These are phyloP conservation scores for Scaptomyza caliginosa DNA, from an alignment of 2,888 invertebrate species.

Conservation along the genomic window DNA sequence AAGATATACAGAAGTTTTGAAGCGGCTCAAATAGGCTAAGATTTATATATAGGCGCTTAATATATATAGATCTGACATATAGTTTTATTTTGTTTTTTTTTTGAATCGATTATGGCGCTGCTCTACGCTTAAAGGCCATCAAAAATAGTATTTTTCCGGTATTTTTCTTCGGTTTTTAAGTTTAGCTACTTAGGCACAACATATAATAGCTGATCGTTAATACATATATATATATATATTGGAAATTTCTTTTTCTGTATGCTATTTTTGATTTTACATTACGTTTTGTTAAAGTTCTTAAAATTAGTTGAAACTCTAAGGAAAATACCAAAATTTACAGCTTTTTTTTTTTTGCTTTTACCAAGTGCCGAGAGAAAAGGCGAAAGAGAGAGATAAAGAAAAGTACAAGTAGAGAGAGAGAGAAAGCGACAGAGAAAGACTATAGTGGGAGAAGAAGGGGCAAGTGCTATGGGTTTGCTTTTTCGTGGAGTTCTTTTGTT, in stretches of 20 bases:
- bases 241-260: background rate
- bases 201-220: constrained; percentile 52
- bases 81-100: too few relatives aligned
- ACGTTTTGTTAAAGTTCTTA: constrained; percentile 25
- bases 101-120: constrained; percentile 34
- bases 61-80: background rate
- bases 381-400: background rate
- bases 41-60: constrained; percentile 13
- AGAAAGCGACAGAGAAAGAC: constrained; percentile 8
- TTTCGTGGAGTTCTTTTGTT: constrained; percentile 6
- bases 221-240: constrained; percentile 36
- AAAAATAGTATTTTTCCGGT: constrained; percentile 45
- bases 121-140: constrained; percentile 53
- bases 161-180: constrained; percentile 1
- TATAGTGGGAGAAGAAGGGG: constrained; percentile 24
- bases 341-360: too few relatives aligned
- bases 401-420: background rate
- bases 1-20: constrained; percentile 15
- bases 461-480: constrained; percentile 45
- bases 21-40: constrained; percentile 35
- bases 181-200: constrained; percentile 57
- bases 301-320: constrained; percentile 1
- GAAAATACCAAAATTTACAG: constrained; percentile 4
- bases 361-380: constrained; percentile 4
- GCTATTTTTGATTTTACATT: constrained; percentile 29